Conservation (phyloP, 1,140 invertebrate genomes). For the Drosophila guanche region DNA sequence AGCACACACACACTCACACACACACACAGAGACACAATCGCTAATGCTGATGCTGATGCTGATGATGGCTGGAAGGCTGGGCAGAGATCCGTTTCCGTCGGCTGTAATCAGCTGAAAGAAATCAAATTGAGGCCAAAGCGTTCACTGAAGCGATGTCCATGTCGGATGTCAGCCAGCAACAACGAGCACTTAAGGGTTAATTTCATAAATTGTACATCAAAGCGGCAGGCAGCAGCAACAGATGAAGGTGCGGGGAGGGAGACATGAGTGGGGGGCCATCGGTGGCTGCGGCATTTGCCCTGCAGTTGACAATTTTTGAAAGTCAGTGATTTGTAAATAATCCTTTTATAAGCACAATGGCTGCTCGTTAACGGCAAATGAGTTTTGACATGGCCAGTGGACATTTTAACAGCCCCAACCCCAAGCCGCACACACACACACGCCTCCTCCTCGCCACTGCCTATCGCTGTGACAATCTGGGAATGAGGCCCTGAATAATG, state of each 20-base stretch:
- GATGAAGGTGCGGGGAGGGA: neutral
- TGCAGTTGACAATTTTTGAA: constrained; percentile 82
- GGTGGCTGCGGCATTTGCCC: constrained; percentile 62
- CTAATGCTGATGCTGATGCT: constrained; percentile 8
- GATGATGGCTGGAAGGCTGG: constrained; percentile 15
- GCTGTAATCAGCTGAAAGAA: constrained; percentile 78
- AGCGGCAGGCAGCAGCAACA: constrained; percentile 33
- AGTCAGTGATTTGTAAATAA: constrained; percentile 82
- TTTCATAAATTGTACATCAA: constrained; percentile 82
- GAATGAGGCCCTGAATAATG: constrained; percentile 78
- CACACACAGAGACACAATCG: constrained; percentile 53
- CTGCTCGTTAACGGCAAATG: constrained; percentile 79
- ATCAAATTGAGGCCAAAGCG: constrained; percentile 55
- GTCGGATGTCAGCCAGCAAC: constrained; percentile 61
- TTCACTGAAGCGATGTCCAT: constrained; percentile 54
- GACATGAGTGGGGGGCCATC: neutral
- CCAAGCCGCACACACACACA: constrained; percentile 13
- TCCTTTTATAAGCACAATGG: constrained; percentile 80
- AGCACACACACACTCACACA: constrained; percentile 33
- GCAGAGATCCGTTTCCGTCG: constrained; percentile 59
- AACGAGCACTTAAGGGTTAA: constrained; percentile 77
- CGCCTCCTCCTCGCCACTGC: constrained; percentile 32
- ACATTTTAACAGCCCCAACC: constrained; percentile 15
- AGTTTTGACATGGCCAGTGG: constrained; percentile 78
- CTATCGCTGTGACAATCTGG: constrained; percentile 70